A percentile compares a stretch with the other conserved stretches of the same genome.
Evolutionary conservation across 1,140 invertebrate species (phyloP).

Genomic region (Phortica variegata): DNA sequence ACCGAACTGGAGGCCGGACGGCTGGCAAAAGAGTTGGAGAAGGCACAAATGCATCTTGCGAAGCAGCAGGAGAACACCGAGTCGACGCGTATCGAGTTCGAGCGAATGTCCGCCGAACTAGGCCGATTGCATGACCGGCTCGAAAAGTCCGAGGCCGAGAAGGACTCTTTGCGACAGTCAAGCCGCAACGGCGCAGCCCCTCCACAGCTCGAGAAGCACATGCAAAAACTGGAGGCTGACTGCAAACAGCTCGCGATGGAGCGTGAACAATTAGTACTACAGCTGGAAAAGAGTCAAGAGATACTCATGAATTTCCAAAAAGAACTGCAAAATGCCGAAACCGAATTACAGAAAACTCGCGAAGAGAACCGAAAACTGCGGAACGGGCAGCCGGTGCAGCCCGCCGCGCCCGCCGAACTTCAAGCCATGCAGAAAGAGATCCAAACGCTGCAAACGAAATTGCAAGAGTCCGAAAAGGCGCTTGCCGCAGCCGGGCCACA

Average conservation of each 20-base stretch:
- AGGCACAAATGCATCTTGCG: slow-evolving; percentile 75
- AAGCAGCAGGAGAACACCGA: slow-evolving; percentile 81
- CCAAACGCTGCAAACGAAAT: slow-evolving; percentile 60
- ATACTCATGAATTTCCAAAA: slow-evolving; percentile 91
- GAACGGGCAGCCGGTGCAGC: slow-evolving; percentile 59
- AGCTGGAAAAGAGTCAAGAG: slow-evolving; percentile 88
- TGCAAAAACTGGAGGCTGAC: slow-evolving; percentile 79
- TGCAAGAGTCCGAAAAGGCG: slow-evolving; percentile 61
- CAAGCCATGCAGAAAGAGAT: slow-evolving; percentile 60
- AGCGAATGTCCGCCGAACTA: slow-evolving; percentile 77
- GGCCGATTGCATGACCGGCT: slow-evolving; percentile 75
- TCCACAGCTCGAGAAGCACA: slow-evolving; percentile 79
- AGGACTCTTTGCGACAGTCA: slow-evolving; percentile 68
- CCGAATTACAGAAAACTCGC: slow-evolving; percentile 76
- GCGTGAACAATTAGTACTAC: slow-evolving; percentile 82
- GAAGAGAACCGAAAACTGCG: slow-evolving; percentile 71
- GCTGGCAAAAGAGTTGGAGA: slow-evolving; percentile 83
- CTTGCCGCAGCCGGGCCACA: slow-evolving; percentile 58
- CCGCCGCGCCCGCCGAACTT: slow-evolving; percentile 58
- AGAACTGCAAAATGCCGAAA: slow-evolving; percentile 78
- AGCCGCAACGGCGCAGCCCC: slow-evolving; percentile 72
- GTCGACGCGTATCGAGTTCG: slow-evolving; percentile 77
- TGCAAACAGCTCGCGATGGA: slow-evolving; percentile 82
- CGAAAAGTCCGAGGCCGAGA: slow-evolving; percentile 71
- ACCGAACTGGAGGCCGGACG: slow-evolving; percentile 82